Conservation (phyloP, 2,888 invertebrate species). For the Pharmacophagus antenor region DNA sequence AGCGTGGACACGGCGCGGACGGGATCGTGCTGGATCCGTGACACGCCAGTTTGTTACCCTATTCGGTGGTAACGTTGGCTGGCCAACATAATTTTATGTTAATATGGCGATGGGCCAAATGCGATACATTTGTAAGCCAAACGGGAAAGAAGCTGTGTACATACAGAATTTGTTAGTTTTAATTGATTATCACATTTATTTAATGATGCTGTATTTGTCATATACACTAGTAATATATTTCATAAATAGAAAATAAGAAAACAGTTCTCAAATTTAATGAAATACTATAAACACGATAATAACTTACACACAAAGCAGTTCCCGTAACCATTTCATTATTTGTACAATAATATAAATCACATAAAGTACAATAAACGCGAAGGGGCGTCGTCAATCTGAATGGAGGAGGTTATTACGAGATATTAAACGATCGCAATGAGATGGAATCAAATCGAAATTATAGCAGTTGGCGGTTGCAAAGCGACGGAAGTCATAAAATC, state of each 20-base stretch:
- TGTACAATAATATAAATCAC: background rate
- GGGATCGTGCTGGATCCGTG: background rate
- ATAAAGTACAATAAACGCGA: background rate
- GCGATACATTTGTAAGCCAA: constrained; percentile 6
- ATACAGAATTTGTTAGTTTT: background rate
- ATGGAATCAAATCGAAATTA: constrained; percentile 22
- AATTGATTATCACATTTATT: too few species aligned
- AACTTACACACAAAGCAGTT: background rate
- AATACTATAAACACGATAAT: too few species aligned
- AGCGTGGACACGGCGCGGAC: background rate
- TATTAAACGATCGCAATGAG: constrained; percentile 17
- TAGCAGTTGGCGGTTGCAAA: constrained; percentile 5
- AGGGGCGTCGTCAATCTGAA: background rate
- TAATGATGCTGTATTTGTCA: too few species aligned
- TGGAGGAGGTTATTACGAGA: constrained; percentile 3
- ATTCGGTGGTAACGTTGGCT: constrained; percentile 6
- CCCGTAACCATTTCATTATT: background rate
- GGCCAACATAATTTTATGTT: constrained; percentile 10
- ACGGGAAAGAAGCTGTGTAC: background rate
- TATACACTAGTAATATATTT: too few species aligned
- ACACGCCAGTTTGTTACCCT: constrained; percentile 13
- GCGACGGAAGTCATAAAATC: constrained; percentile 30
- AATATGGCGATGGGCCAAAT: constrained; percentile 12
- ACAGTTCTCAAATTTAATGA: too few species aligned
- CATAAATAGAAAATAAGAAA: too few species aligned